A percentile compares a stretch with the other conserved stretches of the same genome.
Conservation (phyloP, 2,888 invertebrate genomes). For the Lysandra bellargus region DNA sequence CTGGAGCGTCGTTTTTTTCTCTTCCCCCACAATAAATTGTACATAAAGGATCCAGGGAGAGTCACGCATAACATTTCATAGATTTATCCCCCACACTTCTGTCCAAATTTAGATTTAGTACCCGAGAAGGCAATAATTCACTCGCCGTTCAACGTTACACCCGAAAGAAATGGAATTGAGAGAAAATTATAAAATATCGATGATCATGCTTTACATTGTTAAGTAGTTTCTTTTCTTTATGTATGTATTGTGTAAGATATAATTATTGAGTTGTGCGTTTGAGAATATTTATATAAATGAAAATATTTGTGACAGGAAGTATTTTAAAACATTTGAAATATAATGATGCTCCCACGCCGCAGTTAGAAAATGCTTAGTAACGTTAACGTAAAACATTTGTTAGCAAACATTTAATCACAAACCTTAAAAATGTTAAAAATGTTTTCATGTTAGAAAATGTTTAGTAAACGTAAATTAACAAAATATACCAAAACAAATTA, state of each 20-base stretch:
- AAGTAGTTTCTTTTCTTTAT: neutral
- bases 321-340: no score
- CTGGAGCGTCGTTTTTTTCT: conserved; percentile 53
- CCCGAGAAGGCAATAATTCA: conserved; percentile 70
- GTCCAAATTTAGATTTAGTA: conserved; percentile 79
- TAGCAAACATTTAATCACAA: no score
- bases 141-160: conserved; percentile 53
- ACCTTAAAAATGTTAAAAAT: no score
- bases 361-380: no score
- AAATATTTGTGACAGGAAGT: no score
- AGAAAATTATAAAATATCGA: conserved; percentile 42
- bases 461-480: no score
- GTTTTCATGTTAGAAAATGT: no score
- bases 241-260: neutral
- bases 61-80: conserved; percentile 77
- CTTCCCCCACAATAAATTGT: conserved; percentile 72
- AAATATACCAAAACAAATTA: no score
- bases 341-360: no score
- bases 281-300: no score
- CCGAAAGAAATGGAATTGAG: conserved; percentile 49
- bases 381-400: no score
- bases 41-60: conserved; percentile 69
- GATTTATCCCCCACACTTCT: conserved; percentile 77
- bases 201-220: conserved; percentile 7
- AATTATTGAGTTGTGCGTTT: neutral